Percentiles rank a stretch among this genome's conserved stretches.
Conservation (phyloP, 2,888 invertebrate species). For the Sphaerophoria rueppellii region DNA sequence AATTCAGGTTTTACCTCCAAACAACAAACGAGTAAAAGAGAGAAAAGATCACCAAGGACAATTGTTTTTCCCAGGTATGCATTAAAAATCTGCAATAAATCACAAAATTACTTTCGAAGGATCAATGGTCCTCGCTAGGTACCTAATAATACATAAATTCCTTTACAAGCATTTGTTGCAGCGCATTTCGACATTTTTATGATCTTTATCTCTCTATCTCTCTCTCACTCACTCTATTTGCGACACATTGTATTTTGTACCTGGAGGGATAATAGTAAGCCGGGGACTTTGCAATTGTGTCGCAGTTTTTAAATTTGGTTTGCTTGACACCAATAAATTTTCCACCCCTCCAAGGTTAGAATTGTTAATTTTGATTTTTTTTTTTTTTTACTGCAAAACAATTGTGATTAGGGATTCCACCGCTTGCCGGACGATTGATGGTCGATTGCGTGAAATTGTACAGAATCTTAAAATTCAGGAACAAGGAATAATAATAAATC, state of each 20-base stretch:
- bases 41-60: slow-evolving; percentile 17
- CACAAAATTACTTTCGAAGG: slow-evolving; percentile 53
- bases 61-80: slow-evolving; percentile 45
- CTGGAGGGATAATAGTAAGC: not conserved
- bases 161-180: not conserved
- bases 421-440: slow-evolving; percentile 35
- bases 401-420: slow-evolving; percentile 34
- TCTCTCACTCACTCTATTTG: not conserved
- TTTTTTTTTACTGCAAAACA: slow-evolving; percentile 30
- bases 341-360: slow-evolving; percentile 15
- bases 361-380: slow-evolving; percentile 7
- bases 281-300: slow-evolving; percentile 60
- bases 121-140: slow-evolving; percentile 20
- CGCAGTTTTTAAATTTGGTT: slow-evolving; percentile 25
- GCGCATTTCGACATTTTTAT: slow-evolving; percentile 29
- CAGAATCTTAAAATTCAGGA: not conserved
- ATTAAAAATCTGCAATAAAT: slow-evolving; percentile 66
- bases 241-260: not conserved
- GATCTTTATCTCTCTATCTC: not conserved
- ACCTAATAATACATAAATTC: not conserved
- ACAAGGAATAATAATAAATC: slow-evolving; percentile 19
- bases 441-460: slow-evolving; percentile 25
- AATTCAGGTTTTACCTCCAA: slow-evolving; percentile 36
- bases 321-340: not conserved
- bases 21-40: not conserved